phyloP scores from a whole-genome alignment of 2,888 invertebrate genomes.

The Proisotoma minuta region DNA sequence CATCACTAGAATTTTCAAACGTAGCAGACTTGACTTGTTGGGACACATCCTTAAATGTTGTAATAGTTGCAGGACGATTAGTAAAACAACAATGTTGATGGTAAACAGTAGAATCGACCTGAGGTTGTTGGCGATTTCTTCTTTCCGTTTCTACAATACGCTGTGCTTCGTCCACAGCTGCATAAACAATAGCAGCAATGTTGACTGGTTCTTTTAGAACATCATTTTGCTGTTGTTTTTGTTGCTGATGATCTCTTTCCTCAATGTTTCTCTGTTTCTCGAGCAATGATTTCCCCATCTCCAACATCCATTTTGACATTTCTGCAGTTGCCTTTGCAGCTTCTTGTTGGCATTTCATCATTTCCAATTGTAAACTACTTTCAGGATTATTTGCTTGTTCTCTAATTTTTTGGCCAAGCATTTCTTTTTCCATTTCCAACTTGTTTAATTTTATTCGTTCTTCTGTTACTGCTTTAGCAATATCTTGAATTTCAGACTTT shows the following conservation, averaged over 20 bases:
- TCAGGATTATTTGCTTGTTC: background rate
- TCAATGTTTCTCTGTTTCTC: background rate
- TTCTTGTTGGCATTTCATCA: constrained; percentile 32
- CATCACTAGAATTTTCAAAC: no score
- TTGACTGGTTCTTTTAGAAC: constrained; percentile 20
- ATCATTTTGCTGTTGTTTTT: constrained; percentile 3
- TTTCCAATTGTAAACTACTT: constrained; percentile 8
- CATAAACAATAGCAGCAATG: constrained; percentile 24
- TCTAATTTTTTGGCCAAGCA: background rate
- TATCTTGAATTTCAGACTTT: background rate
- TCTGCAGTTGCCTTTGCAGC: constrained; percentile 31
- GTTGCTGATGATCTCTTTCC: constrained; percentile 3
- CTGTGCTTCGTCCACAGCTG: constrained; percentile 32
- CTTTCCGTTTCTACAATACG: constrained; percentile 10
- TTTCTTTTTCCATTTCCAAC: background rate
- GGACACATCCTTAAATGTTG: no score
- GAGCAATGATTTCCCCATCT: constrained; percentile 15
- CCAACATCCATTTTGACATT: constrained; percentile 26
- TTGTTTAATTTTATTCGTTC: background rate
- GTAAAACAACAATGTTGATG: no score
- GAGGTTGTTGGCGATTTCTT: background rate
- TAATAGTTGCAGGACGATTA: no score
- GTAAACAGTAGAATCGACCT: no score
- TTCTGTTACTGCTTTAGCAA: constrained; percentile 5
- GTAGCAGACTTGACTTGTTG: no score